Conservation (phyloP, 2,797 vertebrate genomes). For the Lates japonicus region DNA sequence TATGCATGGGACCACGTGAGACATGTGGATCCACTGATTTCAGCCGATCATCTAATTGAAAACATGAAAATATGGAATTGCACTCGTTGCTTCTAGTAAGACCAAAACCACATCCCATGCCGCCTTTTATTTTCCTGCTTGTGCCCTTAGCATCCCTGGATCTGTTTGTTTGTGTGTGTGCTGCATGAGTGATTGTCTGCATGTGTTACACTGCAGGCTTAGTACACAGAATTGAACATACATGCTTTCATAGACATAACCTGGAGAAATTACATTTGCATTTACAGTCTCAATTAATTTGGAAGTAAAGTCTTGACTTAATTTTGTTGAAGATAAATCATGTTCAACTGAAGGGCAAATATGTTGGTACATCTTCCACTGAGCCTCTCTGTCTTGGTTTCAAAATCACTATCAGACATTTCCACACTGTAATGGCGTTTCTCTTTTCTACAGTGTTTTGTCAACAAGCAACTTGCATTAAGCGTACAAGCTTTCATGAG, state of each 20-base stretch:
- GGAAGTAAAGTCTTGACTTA: neutral
- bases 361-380: neutral
- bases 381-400: neutral
- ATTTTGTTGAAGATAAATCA: neutral
- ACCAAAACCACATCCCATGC: neutral
- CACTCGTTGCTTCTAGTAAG: neutral
- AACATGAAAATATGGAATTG: conserved; percentile 6
- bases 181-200: conserved; percentile 25
- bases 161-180: conserved; percentile 16
- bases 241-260: neutral
- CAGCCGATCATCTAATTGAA: conserved; percentile 8
- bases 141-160: neutral
- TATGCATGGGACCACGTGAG: neutral
- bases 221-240: neutral
- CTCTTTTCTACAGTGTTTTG: neutral
- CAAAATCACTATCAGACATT: neutral
- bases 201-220: conserved; percentile 27
- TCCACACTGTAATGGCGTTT: neutral
- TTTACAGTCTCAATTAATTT: neutral
- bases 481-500: neutral
- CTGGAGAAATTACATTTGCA: neutral
- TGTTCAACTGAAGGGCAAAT: neutral
- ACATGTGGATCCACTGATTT: conserved; percentile 1
- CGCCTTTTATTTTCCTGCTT: neutral
- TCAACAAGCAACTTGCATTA: conserved; percentile 11